Conservation (phyloP, 2,113 vertebrate species). For the Aramus guarauna region DNA sequence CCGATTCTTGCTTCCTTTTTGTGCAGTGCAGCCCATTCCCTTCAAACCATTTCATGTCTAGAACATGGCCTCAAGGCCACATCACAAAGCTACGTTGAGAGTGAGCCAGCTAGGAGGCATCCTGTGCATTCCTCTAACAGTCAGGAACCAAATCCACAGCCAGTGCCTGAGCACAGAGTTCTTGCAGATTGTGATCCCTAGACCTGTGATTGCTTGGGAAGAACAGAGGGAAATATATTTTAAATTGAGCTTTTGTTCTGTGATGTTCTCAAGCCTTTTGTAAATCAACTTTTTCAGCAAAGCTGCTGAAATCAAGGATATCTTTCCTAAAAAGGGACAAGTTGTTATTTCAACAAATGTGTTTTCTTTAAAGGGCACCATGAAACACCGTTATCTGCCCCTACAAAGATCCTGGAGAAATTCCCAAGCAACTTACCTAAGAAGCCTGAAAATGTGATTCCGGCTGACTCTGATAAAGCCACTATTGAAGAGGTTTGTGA, state of each 20-base stretch:
- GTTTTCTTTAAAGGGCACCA: slow-evolving; percentile 85
- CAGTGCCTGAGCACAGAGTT: neutral
- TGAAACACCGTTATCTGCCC: slow-evolving; percentile 90
- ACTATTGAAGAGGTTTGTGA: slow-evolving; percentile 81
- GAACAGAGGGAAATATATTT: neutral
- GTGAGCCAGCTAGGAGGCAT: neutral
- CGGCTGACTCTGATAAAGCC: slow-evolving; percentile 84
- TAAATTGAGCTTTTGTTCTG: neutral
- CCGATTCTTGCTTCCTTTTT: neutral
- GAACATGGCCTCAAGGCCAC: neutral
- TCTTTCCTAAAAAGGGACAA: neutral
- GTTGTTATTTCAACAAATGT: neutral
- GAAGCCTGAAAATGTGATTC: slow-evolving; percentile 87
- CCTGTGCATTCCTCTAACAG: neutral
- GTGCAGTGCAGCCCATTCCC: neutral
- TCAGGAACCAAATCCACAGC: neutral
- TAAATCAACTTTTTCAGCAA: neutral
- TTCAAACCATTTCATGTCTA: neutral
- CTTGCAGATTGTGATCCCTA: neutral
- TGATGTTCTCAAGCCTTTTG: neutral
- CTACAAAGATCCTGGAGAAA: slow-evolving; percentile 89
- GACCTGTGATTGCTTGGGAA: neutral
- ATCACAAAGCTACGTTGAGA: neutral
- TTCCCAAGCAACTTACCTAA: slow-evolving; percentile 91
- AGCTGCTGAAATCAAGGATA: neutral